phyloP scores from a whole-genome alignment of 2,888 invertebrate species.

The Linnaemya vulpina region DNA sequence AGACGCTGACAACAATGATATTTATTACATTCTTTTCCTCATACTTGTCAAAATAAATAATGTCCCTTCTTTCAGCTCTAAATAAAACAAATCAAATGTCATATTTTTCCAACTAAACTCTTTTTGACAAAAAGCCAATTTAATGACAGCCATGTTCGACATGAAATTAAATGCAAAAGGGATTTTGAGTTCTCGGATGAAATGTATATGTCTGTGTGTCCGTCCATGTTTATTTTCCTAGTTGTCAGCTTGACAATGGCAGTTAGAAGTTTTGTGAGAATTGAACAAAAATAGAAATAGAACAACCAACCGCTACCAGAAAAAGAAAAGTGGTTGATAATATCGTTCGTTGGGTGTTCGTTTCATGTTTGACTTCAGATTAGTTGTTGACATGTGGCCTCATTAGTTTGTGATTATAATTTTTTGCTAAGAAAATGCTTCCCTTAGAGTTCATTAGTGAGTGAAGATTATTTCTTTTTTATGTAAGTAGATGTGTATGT shows the following conservation, averaged over 20 bases:
- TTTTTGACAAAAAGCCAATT: slow-evolving; percentile 10
- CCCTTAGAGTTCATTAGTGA: slow-evolving; percentile 25
- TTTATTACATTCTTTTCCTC: neutral
- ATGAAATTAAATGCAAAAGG: slow-evolving; percentile 60
- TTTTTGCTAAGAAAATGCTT: slow-evolving; percentile 47
- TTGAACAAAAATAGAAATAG: slow-evolving; percentile 3
- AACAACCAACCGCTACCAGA: neutral
- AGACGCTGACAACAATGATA: neutral
- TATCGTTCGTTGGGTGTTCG: slow-evolving; percentile 44
- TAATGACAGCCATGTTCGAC: slow-evolving; percentile 5
- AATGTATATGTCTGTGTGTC: neutral
- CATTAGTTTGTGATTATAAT: slow-evolving; percentile 70
- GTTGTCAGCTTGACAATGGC: slow-evolving; percentile 48
- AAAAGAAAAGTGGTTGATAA: slow-evolving; percentile 22
- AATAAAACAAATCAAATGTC: slow-evolving; percentile 57
- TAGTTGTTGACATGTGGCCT: slow-evolving; percentile 72
- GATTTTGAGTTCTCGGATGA: slow-evolving; percentile 31
- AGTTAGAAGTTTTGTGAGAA: slow-evolving; percentile 39
- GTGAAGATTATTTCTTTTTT: neutral
- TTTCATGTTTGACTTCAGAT: slow-evolving; percentile 61
- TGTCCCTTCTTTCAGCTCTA: slow-evolving; percentile 21
- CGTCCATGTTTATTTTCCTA: slow-evolving; percentile 31
- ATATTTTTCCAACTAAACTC: slow-evolving; percentile 39
- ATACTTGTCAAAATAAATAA: slow-evolving; percentile 58
- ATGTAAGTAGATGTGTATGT: neutral